phyloP scores from a whole-genome alignment of 2,113 vertebrate species.

The Plotosus lineatus region DNA sequence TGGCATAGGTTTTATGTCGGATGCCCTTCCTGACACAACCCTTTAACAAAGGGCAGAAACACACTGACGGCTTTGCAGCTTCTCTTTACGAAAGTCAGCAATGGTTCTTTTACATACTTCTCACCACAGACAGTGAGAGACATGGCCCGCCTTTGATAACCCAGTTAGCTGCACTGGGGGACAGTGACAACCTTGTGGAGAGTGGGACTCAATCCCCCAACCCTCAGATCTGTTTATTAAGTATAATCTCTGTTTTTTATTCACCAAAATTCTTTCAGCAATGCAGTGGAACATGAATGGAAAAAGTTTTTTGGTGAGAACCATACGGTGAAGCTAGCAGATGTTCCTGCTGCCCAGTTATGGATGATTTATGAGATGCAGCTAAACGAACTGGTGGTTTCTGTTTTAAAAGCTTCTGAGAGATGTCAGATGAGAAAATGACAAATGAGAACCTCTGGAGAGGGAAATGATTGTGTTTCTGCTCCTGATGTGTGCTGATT shows the following conservation, averaged over 20 bases:
- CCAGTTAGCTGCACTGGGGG: too few species aligned
- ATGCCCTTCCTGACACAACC: too few species aligned
- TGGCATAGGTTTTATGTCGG: too few species aligned
- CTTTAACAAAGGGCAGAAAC: too few species aligned
- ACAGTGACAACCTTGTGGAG: too few species aligned
- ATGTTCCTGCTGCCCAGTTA: background rate
- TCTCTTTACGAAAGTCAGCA: too few species aligned
- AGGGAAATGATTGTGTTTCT: background rate
- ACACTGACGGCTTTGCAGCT: too few species aligned
- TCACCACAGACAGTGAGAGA: too few species aligned
- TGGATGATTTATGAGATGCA: background rate
- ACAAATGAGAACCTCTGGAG: background rate
- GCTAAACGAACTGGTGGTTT: background rate
- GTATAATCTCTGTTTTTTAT: background rate
- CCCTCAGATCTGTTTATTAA: background rate
- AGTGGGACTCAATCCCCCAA: too few species aligned
- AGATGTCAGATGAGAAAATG: conserved; percentile 3
- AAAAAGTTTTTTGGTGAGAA: background rate
- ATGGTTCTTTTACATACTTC: too few species aligned
- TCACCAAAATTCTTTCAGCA: background rate
- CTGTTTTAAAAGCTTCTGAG: background rate
- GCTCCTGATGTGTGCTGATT: conserved; percentile 1
- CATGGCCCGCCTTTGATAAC: too few species aligned
- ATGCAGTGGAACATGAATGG: background rate
- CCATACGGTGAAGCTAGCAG: background rate